These are phyloP conservation scores for Zaprionus nigranus DNA, from an alignment of 1,140 invertebrate genomes.

Conservation along the genomic window DNA sequence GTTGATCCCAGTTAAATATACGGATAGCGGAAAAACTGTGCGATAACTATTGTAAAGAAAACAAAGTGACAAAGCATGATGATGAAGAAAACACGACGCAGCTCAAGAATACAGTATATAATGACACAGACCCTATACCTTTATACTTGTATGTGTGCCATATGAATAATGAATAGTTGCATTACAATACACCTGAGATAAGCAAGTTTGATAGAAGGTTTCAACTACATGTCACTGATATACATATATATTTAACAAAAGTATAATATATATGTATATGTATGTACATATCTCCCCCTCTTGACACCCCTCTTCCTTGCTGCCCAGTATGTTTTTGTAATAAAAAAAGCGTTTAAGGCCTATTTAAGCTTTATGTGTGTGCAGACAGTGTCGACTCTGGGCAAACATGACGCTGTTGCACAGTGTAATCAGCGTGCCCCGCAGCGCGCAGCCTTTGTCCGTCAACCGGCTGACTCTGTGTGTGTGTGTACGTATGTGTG, in stretches of 20 bases:
- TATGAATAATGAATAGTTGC: background rate
- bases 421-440: constrained; percentile 30
- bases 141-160: background rate
- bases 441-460: constrained; percentile 23
- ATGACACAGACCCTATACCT: background rate
- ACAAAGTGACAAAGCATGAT: background rate
- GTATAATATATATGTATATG: too few relatives aligned
- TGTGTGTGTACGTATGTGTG: constrained; percentile 1
- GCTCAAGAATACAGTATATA: background rate
- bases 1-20: constrained; percentile 7
- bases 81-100: background rate
- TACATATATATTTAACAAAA: too few relatives aligned
- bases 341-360: background rate
- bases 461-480: background rate
- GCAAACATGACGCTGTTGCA: constrained; percentile 10
- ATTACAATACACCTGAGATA: background rate
- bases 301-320: too few relatives aligned
- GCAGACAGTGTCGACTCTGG: too few relatives aligned
- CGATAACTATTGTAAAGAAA: background rate
- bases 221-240: too few relatives aligned
- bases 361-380: background rate
- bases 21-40: background rate
- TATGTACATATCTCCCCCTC: too few relatives aligned
- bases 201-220: too few relatives aligned
- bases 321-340: background rate